phyloP scores from a whole-genome alignment of 2,113 vertebrate species.

The Burhinus bistriatus region DNA sequence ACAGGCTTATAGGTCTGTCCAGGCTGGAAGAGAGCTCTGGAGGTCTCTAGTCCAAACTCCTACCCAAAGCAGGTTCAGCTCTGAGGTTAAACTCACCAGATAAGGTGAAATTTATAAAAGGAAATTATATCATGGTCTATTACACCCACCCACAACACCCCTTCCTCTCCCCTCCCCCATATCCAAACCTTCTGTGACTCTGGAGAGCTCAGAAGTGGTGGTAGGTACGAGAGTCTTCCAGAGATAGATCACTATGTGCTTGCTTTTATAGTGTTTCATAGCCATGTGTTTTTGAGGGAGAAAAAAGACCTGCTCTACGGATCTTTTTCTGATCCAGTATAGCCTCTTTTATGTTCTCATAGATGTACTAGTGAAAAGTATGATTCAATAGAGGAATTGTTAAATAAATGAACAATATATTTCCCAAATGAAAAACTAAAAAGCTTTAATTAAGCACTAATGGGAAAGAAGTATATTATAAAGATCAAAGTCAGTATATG shows the following conservation, averaged over 20 bases:
- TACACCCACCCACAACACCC: neutral
- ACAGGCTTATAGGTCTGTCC: neutral
- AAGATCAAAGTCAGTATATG: neutral
- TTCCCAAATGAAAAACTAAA: slow-evolving; percentile 8
- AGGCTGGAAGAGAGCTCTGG: neutral
- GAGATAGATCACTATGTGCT: neutral
- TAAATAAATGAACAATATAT: neutral
- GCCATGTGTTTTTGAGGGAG: neutral
- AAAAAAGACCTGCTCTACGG: neutral
- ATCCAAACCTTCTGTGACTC: neutral
- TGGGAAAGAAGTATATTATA: neutral
- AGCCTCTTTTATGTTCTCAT: neutral
- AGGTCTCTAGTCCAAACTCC: neutral
- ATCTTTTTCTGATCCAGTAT: neutral
- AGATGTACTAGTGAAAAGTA: neutral
- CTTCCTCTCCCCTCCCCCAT: neutral
- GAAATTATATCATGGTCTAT: neutral
- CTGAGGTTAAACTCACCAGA: neutral
- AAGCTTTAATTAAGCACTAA: neutral
- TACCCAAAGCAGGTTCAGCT: neutral
- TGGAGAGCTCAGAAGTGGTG: neutral
- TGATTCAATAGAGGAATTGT: neutral
- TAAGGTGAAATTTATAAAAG: neutral
- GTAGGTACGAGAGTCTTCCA: neutral
- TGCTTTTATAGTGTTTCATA: neutral